Base-by-base conservation (phyloP, 2,797 vertebrate genomes). In the Ctenochaetus hawaiiensis region DNA sequence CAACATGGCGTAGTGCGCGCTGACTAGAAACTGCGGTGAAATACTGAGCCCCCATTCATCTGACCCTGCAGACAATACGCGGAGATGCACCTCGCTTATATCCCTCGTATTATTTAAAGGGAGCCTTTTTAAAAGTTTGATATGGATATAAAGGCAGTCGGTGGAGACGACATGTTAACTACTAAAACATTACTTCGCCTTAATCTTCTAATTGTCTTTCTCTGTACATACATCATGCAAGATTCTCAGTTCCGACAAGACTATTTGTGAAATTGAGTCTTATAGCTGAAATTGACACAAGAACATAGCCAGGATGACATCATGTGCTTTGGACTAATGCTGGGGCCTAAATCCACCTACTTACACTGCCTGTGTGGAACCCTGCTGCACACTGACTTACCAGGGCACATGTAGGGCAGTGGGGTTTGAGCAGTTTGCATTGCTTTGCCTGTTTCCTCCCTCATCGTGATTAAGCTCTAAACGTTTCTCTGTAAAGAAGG, bases 1-100 rank as follows among this genome's bases (percentile, higher is more conserved):
- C 93, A 94, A 94, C 92, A 94, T 94, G 94, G 94, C 94, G 94
- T 93, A 92, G 91, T 91, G 93, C 88, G 92, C 89, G 89, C 91
- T 72, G 91, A 91, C 86, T 80, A 79, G 87, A 90, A 93, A 93
- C 91, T 94, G 94, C 94, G 74, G 93, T 92, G 92, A 92, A 94
- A 92, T 78, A 93, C 90, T 90, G 92, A 93, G 86, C 85, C 82
- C 75, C 82, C 89, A 90, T 93, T 94, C 91, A 93, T 93, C 86
- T 87, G 81, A 85, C 20, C 82, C 87, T 91, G 92, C 93, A 93
- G 91, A 90, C 78, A 84, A 86, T 85, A 66, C 69, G 67, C 60
- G 41, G 68, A 83, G 83, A 84, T 81, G 86, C 87, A 87, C 81
- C 86, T 76, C 82, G 47, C 78, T 72, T 90, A 87, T 74, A 88